phyloP scores from a whole-genome alignment of 2,888 invertebrate genomes.

The Ischnura elegans region DNA sequence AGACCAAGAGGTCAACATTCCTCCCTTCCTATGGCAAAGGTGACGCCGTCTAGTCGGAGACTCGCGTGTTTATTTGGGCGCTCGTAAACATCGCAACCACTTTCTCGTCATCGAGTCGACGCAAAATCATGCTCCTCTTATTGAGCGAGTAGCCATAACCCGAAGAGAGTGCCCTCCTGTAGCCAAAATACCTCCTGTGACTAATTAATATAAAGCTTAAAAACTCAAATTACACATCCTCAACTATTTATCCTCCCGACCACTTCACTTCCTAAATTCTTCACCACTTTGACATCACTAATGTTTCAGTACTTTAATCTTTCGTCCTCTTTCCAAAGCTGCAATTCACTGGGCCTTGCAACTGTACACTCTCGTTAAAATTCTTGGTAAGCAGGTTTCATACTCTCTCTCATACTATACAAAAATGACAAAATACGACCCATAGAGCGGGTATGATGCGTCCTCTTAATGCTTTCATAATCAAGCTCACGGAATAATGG shows the following conservation, averaged over 20 bases:
- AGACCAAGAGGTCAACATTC: background rate
- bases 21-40: background rate
- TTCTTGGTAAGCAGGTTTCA: no score
- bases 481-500: background rate
- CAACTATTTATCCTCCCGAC: background rate
- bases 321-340: background rate
- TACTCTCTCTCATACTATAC: no score
- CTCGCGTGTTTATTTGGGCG: background rate
- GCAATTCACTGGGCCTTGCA: background rate
- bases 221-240: no score
- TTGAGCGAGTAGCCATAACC: constrained; percentile 10
- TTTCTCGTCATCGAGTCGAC: no score
- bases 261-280: background rate
- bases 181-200: no score
- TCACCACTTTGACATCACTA: background rate
- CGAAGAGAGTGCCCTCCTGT: background rate
- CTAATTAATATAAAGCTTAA: no score
- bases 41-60: background rate
- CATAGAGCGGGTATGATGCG: no score
- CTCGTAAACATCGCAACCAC: constrained; percentile 4
- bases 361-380: background rate
- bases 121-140: background rate
- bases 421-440: no score
- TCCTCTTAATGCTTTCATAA: background rate
- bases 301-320: background rate